A percentile compares a stretch with the other conserved stretches of the same genome.
Conservation (phyloP, 2,113 vertebrate genomes). For the Egretta garzetta region DNA sequence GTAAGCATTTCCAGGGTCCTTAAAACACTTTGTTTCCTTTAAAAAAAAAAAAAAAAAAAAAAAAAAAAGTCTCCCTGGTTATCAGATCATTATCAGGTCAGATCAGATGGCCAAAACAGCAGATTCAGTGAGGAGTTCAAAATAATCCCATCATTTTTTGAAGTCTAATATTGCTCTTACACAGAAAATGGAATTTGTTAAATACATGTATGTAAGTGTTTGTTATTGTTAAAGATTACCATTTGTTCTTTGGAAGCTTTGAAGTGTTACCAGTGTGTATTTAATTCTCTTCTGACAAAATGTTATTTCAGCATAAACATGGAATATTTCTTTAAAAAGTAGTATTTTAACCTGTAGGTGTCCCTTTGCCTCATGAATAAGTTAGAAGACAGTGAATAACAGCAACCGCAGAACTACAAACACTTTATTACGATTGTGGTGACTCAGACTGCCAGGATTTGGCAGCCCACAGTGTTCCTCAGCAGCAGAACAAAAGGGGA, state of each 20-base stretch:
- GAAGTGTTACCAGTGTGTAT: background rate
- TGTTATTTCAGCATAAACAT: background rate
- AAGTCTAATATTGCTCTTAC: background rate
- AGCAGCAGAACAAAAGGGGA: constrained; percentile 65
- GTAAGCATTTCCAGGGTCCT: constrained; percentile 24
- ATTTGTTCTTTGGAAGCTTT: background rate
- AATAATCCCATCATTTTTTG: background rate
- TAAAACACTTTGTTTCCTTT: background rate
- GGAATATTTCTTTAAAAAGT: constrained; percentile 20
- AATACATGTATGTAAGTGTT: background rate
- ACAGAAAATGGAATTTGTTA: background rate
- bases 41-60: too few species aligned
- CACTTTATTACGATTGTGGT: constrained; percentile 59
- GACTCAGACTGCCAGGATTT: constrained; percentile 64
- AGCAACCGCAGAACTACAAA: constrained; percentile 19
- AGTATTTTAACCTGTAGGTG: constrained; percentile 24
- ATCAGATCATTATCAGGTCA: constrained; percentile 26
- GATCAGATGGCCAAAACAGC: background rate
- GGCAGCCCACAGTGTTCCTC: constrained; percentile 62
- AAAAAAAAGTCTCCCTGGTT: too few species aligned
- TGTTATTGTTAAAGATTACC: background rate
- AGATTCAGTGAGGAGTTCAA: background rate
- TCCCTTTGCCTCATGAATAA: constrained; percentile 40
- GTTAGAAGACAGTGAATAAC: constrained; percentile 44
- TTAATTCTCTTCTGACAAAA: background rate